Evolutionary conservation across 1,140 invertebrate species (phyloP).

Genomic region (Batillaria attramentaria): DNA sequence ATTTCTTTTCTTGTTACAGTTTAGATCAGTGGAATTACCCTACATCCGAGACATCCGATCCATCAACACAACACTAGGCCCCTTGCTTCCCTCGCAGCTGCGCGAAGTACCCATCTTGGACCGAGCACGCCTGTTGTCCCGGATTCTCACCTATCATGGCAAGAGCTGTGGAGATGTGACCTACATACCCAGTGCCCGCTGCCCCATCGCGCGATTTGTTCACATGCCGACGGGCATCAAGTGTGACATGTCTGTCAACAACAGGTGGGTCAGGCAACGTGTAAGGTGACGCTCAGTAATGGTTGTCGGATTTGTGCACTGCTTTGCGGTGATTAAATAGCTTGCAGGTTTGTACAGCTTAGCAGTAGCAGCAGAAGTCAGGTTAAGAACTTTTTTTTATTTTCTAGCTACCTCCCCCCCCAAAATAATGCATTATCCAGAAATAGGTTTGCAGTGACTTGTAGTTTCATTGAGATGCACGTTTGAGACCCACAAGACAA

Average conservation of each 20-base stretch:
- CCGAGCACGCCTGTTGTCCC: constrained; percentile 52
- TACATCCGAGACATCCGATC: constrained; percentile 53
- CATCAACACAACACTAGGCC: constrained; percentile 51
- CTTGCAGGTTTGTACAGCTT: too few species aligned
- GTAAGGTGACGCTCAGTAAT: too few species aligned
- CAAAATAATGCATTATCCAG: too few species aligned
- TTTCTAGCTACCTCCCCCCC: too few species aligned
- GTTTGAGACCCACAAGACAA: too few species aligned
- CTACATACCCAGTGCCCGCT: constrained; percentile 58
- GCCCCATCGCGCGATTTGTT: constrained; percentile 64
- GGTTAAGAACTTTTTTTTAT: too few species aligned
- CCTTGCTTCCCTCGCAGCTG: constrained; percentile 50
- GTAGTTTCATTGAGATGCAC: too few species aligned
- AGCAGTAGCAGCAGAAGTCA: too few species aligned
- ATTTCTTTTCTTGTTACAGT: too few species aligned
- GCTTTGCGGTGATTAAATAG: too few species aligned
- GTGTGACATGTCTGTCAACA: constrained; percentile 67
- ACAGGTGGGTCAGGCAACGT: constrained; percentile 67
- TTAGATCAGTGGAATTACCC: constrained; percentile 47
- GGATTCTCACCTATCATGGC: constrained; percentile 50
- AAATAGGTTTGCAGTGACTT: too few species aligned
- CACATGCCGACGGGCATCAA: constrained; percentile 58
- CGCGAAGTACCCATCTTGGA: constrained; percentile 45
- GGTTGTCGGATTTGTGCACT: too few species aligned
- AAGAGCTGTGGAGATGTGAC: constrained; percentile 38